These are phyloP conservation scores for Calliphora vomitoria DNA, from an alignment of 2,888 invertebrate genomes.

Conservation along the genomic window DNA sequence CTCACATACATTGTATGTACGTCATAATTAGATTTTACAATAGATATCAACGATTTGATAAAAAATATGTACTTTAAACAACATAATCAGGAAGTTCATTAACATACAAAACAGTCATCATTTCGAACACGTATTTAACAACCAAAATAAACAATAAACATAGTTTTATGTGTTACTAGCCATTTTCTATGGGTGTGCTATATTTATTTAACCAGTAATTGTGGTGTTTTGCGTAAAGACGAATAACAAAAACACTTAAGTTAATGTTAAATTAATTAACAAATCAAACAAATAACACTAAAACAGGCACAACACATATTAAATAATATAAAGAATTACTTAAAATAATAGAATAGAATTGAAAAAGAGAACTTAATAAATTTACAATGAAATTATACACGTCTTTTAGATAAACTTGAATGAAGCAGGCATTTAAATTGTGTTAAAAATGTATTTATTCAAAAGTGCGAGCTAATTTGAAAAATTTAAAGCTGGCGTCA, in stretches of 20 bases:
- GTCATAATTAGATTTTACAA: not conserved
- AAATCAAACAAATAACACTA: constrained; percentile 26
- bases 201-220: constrained; percentile 41
- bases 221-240: constrained; percentile 42
- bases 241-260: constrained; percentile 39
- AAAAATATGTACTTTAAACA: not conserved
- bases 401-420: not conserved
- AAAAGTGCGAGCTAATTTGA: not conserved
- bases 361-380: constrained; percentile 13
- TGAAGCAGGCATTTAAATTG: not conserved
- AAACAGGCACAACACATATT: not conserved
- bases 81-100: not conserved
- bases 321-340: not conserved
- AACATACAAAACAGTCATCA: not conserved
- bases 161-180: not conserved
- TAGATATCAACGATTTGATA: not conserved
- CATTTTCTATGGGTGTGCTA: constrained; percentile 22
- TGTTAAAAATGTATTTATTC: not conserved
- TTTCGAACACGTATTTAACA: not conserved
- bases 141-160: not conserved
- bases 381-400: constrained; percentile 18
- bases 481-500: constrained; percentile 21
- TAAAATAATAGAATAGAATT: not conserved
- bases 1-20: no score
- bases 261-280: constrained; percentile 50